These are phyloP conservation scores for Simalia tracyae DNA, from an alignment of 2,797 vertebrate species.

Conservation along the genomic window DNA sequence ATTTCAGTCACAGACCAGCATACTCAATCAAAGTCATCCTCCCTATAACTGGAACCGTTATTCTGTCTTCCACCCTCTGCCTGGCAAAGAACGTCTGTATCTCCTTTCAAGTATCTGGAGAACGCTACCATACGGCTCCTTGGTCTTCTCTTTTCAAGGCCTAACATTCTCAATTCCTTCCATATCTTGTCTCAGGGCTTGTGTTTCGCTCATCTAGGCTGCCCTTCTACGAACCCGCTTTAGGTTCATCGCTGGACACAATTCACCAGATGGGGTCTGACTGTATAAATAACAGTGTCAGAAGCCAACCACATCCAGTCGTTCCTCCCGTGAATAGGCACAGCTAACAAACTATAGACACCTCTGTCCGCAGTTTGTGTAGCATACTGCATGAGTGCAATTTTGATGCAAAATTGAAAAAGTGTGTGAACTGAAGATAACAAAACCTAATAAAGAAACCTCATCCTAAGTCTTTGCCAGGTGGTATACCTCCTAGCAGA, in stretches of 20 bases:
- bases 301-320: not conserved
- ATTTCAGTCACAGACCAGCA: no score
- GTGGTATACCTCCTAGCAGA: not conserved
- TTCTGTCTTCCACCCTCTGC: not conserved
- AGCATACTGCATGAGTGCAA: not conserved
- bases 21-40: not conserved
- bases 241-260: not conserved
- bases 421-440: not conserved
- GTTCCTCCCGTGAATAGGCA: not conserved
- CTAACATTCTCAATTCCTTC: not conserved
- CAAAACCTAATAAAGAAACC: not conserved
- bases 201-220: not conserved
- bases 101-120: not conserved
- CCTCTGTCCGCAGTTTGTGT: not conserved
- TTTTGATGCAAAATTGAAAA: not conserved
- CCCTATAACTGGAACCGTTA: not conserved
- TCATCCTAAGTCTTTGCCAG: not conserved
- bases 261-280: not conserved
- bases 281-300: not conserved
- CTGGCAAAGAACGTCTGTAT: not conserved
- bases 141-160: not conserved
- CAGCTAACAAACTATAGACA: not conserved
- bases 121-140: not conserved
- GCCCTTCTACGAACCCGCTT: not conserved
- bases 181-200: not conserved